Evolutionary conservation across 1,140 invertebrate genomes (phyloP).

Genomic region (Heliconius nattereri): DNA sequence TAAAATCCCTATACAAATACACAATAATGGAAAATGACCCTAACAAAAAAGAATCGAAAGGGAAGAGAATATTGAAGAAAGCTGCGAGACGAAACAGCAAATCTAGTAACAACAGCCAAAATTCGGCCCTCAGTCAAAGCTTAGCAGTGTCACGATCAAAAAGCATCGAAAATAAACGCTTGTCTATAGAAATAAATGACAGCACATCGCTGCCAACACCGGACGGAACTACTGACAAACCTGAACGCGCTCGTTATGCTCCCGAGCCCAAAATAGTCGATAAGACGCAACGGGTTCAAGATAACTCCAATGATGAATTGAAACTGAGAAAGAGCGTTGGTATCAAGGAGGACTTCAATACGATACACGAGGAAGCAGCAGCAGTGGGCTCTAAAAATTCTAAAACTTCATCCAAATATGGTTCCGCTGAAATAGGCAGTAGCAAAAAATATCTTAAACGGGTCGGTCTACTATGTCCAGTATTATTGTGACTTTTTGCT

Average conservation of each 20-base stretch:
- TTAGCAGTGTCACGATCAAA: constrained; percentile 58
- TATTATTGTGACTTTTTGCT: background rate
- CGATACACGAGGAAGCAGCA: constrained; percentile 24
- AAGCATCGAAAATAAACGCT: constrained; percentile 63
- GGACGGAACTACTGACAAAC: constrained; percentile 52
- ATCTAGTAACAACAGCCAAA: constrained; percentile 65
- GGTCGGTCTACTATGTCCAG: constrained; percentile 51
- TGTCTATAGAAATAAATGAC: constrained; percentile 59
- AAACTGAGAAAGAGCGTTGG: constrained; percentile 54
- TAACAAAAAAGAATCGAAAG: constrained; percentile 74
- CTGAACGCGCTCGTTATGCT: constrained; percentile 36
- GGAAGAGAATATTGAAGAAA: constrained; percentile 71
- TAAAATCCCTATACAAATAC: constrained; percentile 20
- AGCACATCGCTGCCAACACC: constrained; percentile 58
- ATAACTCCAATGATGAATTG: constrained; percentile 23
- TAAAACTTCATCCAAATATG: constrained; percentile 32
- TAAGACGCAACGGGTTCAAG: constrained; percentile 30
- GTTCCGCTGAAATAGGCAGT: constrained; percentile 39
- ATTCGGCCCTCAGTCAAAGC: constrained; percentile 46
- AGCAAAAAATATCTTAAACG: constrained; percentile 69
- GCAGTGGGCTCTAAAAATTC: constrained; percentile 40
- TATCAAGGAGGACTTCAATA: constrained; percentile 55
- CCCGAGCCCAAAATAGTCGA: constrained; percentile 51
- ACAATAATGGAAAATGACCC: constrained; percentile 79
- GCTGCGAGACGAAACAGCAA: constrained; percentile 66